Percentiles rank a stretch among this genome's conserved stretches.
These are phyloP conservation scores for Drosophila lini DNA, from an alignment of 1,140 invertebrate genomes.

Conservation along the genomic window DNA sequence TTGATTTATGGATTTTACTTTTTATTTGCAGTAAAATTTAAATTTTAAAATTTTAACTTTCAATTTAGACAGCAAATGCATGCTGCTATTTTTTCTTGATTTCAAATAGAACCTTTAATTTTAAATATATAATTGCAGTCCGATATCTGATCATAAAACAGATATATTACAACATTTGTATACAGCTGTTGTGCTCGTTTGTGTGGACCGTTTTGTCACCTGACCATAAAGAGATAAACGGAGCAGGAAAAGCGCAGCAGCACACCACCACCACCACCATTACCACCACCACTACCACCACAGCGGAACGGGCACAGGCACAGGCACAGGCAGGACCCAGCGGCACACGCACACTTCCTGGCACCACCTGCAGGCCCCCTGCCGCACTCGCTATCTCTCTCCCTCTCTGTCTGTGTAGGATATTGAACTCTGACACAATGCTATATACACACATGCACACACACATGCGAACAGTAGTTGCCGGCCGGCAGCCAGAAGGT, in stretches of 20 bases:
- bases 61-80: too few species aligned
- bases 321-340: neutral
- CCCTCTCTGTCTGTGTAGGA: slow-evolving; percentile 55
- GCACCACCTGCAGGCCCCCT: slow-evolving; percentile 27
- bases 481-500: slow-evolving; percentile 67
- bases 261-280: slow-evolving; percentile 3
- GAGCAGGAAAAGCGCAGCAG: slow-evolving; percentile 46
- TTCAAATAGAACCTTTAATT: neutral
- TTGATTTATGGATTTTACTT: neutral
- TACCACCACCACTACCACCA: neutral
- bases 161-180: neutral
- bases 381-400: slow-evolving; percentile 1
- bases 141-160: neutral
- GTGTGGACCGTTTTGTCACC: slow-evolving; percentile 44
- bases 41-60: too few species aligned
- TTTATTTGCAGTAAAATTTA: too few species aligned
- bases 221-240: slow-evolving; percentile 42
- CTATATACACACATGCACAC: slow-evolving; percentile 44
- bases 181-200: slow-evolving; percentile 6
- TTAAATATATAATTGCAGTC: slow-evolving; percentile 4
- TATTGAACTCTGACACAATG: slow-evolving; percentile 81
- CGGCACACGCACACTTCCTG: slow-evolving; percentile 11
- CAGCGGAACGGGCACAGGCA: neutral
- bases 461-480: slow-evolving; percentile 18
- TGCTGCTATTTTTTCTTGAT: neutral